phyloP scores from a whole-genome alignment of 1,140 invertebrate genomes.

The Conus ventricosus region DNA sequence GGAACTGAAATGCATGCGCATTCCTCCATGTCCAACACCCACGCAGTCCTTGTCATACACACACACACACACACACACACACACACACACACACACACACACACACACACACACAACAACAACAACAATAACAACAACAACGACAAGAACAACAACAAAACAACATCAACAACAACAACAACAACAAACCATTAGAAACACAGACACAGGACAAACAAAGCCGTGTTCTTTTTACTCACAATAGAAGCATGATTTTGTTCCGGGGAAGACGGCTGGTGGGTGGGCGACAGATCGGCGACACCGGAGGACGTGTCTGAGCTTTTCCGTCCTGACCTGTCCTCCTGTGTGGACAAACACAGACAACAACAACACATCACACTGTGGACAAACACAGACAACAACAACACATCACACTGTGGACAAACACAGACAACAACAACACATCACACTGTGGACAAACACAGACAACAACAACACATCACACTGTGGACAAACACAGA shows the following conservation, averaged over 20 bases:
- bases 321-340: background rate
- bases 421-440: background rate
- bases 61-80: too few relatives aligned
- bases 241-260: background rate
- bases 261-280: background rate
- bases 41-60: too few relatives aligned
- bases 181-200: too few relatives aligned
- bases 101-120: too few relatives aligned
- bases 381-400: background rate
- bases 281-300: background rate
- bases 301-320: slow-evolving; percentile 18
- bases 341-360: background rate
- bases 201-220: too few relatives aligned
- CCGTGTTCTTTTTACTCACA: background rate
- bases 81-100: too few relatives aligned
- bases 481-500: background rate
- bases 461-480: background rate
- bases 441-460: background rate
- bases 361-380: background rate
- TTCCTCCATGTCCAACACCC: too few relatives aligned
- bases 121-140: too few relatives aligned
- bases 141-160: too few relatives aligned
- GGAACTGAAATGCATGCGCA: too few relatives aligned
- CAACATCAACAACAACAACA: too few relatives aligned
- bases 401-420: background rate